Evolutionary conservation across 2,113 vertebrate genomes (phyloP).

Genomic region (Catharus fuscescens): DNA sequence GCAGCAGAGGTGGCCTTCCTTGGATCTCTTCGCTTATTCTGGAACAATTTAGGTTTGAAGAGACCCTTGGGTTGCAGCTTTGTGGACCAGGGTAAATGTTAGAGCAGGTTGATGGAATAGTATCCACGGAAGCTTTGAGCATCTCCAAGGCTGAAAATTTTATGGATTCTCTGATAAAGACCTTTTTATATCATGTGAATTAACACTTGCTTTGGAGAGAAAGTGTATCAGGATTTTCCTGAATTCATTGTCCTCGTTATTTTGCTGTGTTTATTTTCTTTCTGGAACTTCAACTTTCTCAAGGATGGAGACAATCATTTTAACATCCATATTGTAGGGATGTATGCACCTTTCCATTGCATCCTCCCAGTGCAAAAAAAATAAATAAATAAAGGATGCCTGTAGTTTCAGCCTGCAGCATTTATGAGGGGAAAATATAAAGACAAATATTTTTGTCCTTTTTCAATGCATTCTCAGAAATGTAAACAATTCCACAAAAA

Average conservation of each 20-base stretch:
- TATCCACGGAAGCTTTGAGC: neutral
- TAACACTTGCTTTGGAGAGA: neutral
- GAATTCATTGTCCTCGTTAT: neutral
- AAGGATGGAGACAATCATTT: neutral
- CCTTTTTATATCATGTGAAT: neutral
- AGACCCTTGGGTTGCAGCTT: neutral
- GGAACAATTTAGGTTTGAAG: neutral
- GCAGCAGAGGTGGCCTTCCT: neutral
- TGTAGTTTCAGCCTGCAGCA: neutral
- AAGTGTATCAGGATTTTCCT: neutral
- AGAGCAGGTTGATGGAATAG: neutral
- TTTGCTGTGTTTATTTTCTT: neutral
- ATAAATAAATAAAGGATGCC: neutral
- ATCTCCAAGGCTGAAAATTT: neutral
- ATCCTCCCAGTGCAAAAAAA: neutral
- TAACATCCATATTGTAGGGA: neutral
- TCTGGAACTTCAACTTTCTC: neutral
- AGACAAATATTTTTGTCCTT: neutral
- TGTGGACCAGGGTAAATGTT: neutral
- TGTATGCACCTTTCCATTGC: neutral
- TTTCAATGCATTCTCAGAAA: constrained; percentile 37
- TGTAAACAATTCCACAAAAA: neutral
- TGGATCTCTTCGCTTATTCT: neutral
- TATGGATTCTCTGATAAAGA: neutral
- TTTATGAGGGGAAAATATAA: neutral